Evolutionary conservation across 1,140 invertebrate genomes (phyloP), one percentile per base, ranked within the genome.

Genomic region (Sitobion miscanthi): DNA sequence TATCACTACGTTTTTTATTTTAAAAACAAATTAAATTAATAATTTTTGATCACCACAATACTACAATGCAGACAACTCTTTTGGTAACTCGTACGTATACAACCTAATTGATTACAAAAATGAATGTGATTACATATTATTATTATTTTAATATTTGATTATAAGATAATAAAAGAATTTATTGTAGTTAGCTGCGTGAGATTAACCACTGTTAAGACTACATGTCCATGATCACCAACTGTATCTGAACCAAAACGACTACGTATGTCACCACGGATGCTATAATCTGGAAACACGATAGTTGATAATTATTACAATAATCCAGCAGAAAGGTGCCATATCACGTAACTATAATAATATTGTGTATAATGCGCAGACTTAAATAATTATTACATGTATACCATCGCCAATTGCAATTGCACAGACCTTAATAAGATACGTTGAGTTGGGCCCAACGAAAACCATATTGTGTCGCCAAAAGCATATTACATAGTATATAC

Each of bases 161-260:
- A 17, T 77, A n/a, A 21, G 52, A 52, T 54, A 23, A 54, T 54
- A 54, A 0, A 54, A 7, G 5, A 21, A 23, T 23, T 23, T 23
- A 54, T 54, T 54, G 14, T 54, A 54, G 52, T 54, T 54, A 54
- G 21, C 17, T n/a, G 62, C 20, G 30, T 35, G 14, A 77, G 62
- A n/a, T 0, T 62, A 62, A 17, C 49, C 0, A 82, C 35, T 83
- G 8, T 83, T 38, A 21, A 3, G 17, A 21, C n/a, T 8, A 21
- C 5, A 90, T 30, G 0, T 90, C 25, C 54, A 25, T 90, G 38
- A 83, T 49, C n/a, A 83, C 35, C 49, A 86, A 42, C 42, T 93
- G 91, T 52, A 93, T 93, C 54, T 93, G 91, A 52, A 93, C 35
- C n/a, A 83, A 57, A 93, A 93, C 38, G 30, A 85, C 91, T 7